phyloP scores from a whole-genome alignment of 1,140 invertebrate genomes.

The Drosophila pseudoobscura region DNA sequence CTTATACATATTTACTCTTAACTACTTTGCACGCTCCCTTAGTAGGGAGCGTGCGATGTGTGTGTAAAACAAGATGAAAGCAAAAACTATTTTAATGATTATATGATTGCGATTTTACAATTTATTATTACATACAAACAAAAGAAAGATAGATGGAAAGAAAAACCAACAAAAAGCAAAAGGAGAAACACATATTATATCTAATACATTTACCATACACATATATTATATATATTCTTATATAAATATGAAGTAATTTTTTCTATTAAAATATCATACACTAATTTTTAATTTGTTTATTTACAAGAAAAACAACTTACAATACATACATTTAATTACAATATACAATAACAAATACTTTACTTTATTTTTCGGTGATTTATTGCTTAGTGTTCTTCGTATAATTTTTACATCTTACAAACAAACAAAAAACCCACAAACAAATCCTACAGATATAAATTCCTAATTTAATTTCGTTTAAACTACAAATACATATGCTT shows the following conservation, averaged over 20 bases:
- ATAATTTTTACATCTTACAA: slow-evolving; percentile 70
- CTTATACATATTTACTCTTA: slow-evolving; percentile 76
- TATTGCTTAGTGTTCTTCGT: slow-evolving; percentile 76
- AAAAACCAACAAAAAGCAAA: slow-evolving; percentile 34
- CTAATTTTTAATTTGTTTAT: slow-evolving; percentile 80
- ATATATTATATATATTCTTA: slow-evolving; percentile 59
- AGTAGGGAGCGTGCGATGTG: slow-evolving; percentile 42
- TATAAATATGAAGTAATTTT: slow-evolving; percentile 72
- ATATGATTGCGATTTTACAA: slow-evolving; percentile 77
- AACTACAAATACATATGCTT: slow-evolving; percentile 79
- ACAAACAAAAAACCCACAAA: slow-evolving; percentile 51
- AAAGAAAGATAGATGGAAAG: slow-evolving; percentile 46
- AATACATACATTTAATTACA: slow-evolving; percentile 56
- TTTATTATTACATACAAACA: slow-evolving; percentile 70
- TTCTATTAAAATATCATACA: slow-evolving; percentile 73
- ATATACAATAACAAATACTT: slow-evolving; percentile 68
- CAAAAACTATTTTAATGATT: slow-evolving; percentile 71
- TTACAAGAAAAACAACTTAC: slow-evolving; percentile 56
- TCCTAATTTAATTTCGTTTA: slow-evolving; percentile 81
- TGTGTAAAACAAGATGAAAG: slow-evolving; percentile 63
- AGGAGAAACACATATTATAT: slow-evolving; percentile 67
- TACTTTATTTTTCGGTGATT: slow-evolving; percentile 79
- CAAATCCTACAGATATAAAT: slow-evolving; percentile 74
- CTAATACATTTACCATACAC: slow-evolving; percentile 76
- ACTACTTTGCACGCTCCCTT: slow-evolving; percentile 55